Evolutionary conservation across 2,113 vertebrate species (phyloP).

Genomic region (Centropus bengalensis): DNA sequence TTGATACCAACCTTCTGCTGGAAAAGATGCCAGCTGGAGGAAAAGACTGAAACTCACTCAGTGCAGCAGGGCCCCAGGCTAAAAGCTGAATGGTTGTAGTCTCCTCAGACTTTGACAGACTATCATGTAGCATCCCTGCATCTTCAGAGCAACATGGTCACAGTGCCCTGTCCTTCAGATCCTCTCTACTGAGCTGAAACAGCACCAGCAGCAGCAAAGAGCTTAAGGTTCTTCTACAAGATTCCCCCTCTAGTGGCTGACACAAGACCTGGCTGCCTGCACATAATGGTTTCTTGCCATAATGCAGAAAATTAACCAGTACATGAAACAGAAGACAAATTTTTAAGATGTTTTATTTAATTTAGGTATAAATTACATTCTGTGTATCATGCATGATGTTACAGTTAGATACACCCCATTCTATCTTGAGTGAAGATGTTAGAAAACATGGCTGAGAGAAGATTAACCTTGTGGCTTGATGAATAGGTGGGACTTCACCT

Average conservation of each 20-base stretch:
- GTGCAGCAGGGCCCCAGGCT: neutral
- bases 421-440: neutral
- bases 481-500: neutral
- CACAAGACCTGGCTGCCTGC: neutral
- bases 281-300: neutral
- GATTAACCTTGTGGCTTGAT: neutral
- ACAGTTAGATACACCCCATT: neutral
- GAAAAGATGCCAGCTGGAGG: no score
- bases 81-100: neutral
- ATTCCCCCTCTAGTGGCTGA: slow-evolving; percentile 61
- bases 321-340: neutral
- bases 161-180: neutral
- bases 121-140: neutral
- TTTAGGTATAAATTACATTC: neutral
- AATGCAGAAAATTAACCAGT: neutral
- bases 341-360: slow-evolving; percentile 19
- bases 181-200: neutral
- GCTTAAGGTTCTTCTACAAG: neutral
- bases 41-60: neutral
- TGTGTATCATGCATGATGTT: neutral
- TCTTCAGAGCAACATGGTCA: neutral
- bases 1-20: neutral
- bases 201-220: neutral
- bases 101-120: neutral
- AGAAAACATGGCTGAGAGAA: neutral